phyloP scores from a whole-genome alignment of 2,113 vertebrate genomes.

The Damaliscus lunatus region DNA sequence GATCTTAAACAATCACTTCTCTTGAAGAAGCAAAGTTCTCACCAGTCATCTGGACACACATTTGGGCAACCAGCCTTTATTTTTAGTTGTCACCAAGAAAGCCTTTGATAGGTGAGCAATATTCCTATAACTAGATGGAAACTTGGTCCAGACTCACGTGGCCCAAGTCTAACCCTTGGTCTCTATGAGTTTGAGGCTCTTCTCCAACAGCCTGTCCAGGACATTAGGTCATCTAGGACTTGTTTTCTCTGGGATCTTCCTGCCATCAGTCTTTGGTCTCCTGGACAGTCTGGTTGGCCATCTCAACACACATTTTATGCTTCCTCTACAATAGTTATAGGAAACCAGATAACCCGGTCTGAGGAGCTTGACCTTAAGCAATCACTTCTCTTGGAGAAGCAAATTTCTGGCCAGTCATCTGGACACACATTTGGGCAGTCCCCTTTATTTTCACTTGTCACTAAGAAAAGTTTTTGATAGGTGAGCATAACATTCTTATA shows the following conservation, averaged over 20 bases:
- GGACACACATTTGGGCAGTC: background rate
- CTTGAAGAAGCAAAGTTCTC: background rate
- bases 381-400: background rate
- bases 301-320: background rate
- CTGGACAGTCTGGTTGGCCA: background rate
- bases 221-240: background rate
- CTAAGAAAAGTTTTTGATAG: background rate
- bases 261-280: background rate
- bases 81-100: background rate
- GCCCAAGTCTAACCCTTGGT: background rate
- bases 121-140: background rate
- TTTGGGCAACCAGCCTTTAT: background rate
- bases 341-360: background rate
- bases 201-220: background rate
- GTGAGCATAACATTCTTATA: background rate
- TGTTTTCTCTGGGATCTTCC: background rate
- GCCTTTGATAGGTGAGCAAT: too few relatives aligned
- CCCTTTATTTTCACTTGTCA: background rate
- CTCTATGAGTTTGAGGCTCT: background rate
- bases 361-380: background rate
- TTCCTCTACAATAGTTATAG: background rate
- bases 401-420: background rate
- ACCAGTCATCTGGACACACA: background rate
- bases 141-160: background rate
- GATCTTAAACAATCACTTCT: background rate